Conservation (phyloP, 2,888 invertebrate species). For the Lithosia quadra region DNA sequence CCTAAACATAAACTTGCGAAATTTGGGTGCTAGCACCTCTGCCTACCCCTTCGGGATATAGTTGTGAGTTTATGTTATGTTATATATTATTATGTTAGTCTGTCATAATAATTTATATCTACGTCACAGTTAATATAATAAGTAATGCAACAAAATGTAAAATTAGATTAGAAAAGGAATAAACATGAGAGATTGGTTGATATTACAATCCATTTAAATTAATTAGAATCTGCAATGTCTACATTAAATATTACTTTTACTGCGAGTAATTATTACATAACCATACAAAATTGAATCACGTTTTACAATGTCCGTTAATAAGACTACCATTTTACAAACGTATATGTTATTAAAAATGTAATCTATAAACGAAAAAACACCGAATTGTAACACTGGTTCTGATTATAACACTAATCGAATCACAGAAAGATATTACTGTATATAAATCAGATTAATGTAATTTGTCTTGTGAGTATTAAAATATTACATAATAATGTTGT, state of each 20-base stretch:
- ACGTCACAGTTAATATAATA: not conserved
- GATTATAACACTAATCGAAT: not conserved
- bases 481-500: not conserved
- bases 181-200: conserved; percentile 1
- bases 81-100: no score
- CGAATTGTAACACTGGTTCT: not conserved
- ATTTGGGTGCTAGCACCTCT: no score
- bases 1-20: no score
- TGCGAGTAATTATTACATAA: not conserved
- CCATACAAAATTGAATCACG: not conserved
- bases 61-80: no score
- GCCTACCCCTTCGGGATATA: no score
- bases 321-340: not conserved
- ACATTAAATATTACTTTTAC: not conserved
- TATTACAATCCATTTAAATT: not conserved
- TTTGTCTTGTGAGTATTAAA: not conserved
- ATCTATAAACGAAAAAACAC: not conserved
- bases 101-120: not conserved
- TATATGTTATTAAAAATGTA: not conserved
- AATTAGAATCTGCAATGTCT: not conserved
- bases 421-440: not conserved
- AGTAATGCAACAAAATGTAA: not conserved
- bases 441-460: not conserved
- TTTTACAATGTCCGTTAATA: not conserved
- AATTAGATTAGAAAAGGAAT: not conserved